A percentile compares a stretch with the other conserved stretches of the same genome.
Evolutionary conservation across 2,888 invertebrate species (phyloP).

Genomic region (Macrophya annulata): DNA sequence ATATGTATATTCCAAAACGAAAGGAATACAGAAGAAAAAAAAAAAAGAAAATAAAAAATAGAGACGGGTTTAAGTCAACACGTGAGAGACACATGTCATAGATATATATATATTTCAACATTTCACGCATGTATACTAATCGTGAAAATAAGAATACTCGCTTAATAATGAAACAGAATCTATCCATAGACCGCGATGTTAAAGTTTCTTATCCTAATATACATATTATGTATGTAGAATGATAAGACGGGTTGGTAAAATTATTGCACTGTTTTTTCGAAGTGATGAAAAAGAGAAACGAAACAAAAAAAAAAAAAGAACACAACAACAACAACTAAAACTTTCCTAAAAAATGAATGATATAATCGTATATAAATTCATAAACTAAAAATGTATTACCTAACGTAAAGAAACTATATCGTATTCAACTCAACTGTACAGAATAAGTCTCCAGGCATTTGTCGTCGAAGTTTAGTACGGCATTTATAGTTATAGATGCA

Average conservation of each 20-base stretch:
- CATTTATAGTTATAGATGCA: too few species aligned
- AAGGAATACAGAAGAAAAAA: too few species aligned
- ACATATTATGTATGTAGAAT: background rate
- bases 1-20: background rate
- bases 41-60: background rate
- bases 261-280: background rate
- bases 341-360: too few species aligned
- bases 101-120: background rate
- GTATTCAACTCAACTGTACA: too few species aligned
- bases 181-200: background rate
- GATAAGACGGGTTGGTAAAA: background rate
- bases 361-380: background rate
- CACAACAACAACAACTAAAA: background rate
- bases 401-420: too few species aligned
- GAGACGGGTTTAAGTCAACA: background rate
- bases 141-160: background rate
- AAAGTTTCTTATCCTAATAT: background rate
- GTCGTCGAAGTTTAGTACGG: too few species aligned
- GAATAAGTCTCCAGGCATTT: too few species aligned
- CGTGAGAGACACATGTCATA: background rate
- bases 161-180: background rate
- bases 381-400: background rate
- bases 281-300: background rate
- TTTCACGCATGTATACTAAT: background rate
- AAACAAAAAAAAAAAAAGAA: too few species aligned